A percentile compares a stretch with the other conserved stretches of the same genome.
These are phyloP conservation scores for Sus cebifrons DNA, from an alignment of 2,797 vertebrate species.

Conservation along the genomic window DNA sequence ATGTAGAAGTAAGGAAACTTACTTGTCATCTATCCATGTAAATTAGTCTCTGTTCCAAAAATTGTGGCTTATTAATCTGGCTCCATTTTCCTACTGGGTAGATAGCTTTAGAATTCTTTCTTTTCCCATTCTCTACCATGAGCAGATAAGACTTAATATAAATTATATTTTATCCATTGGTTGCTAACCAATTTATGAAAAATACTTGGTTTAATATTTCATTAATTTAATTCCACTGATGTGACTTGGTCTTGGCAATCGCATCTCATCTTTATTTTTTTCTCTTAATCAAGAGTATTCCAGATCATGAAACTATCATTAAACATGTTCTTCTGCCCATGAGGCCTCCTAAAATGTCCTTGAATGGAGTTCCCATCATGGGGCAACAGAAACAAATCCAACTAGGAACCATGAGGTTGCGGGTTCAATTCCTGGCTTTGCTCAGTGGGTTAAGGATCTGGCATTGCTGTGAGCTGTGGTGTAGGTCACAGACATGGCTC, in stretches of 20 bases:
- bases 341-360: background rate
- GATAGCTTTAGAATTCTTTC: background rate
- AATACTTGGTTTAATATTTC: background rate
- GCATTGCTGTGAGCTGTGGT: too few relatives aligned
- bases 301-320: background rate
- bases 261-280: background rate
- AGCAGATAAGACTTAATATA: background rate
- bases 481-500: too few relatives aligned
- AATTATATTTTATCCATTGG: background rate
- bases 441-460: too few relatives aligned
- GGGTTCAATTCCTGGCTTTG: too few relatives aligned
- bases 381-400: too few relatives aligned
- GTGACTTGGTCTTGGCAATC: background rate
- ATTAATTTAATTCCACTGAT: background rate
- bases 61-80: background rate
- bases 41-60: background rate
- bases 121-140: background rate
- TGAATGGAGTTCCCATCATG: background rate
- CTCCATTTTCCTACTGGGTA: background rate
- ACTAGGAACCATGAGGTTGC: too few relatives aligned
- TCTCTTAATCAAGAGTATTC: background rate
- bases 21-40: background rate
- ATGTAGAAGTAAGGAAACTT: background rate
- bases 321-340: background rate
- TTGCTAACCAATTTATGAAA: background rate